These are phyloP conservation scores for Campodea augens DNA, from an alignment of 1,140 invertebrate genomes.

Conservation along the genomic window DNA sequence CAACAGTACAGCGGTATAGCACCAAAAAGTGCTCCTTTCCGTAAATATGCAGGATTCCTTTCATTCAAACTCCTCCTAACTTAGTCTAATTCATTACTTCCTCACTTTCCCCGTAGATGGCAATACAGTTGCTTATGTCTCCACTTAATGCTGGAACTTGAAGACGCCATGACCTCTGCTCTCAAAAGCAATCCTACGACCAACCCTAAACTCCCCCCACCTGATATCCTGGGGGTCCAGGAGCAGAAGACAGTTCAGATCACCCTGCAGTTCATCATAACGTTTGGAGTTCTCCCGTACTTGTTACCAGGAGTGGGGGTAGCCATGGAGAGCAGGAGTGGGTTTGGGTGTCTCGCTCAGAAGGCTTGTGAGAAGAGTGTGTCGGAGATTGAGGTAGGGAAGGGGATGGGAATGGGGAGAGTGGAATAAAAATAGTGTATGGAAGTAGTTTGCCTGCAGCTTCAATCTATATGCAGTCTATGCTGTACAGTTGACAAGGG, in stretches of 20 bases:
- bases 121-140: neutral
- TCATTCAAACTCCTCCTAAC: too few species aligned
- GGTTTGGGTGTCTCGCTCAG: conserved; percentile 6
- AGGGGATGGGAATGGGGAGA: too few species aligned
- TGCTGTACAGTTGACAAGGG: too few species aligned
- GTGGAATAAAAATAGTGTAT: too few species aligned
- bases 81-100: too few species aligned
- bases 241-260: conserved; percentile 22
- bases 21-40: too few species aligned
- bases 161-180: neutral
- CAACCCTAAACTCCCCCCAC: neutral
- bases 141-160: neutral
- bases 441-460: too few species aligned
- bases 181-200: neutral
- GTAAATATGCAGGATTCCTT: too few species aligned
- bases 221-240: conserved; percentile 21
- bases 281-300: conserved; percentile 39
- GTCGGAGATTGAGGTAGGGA: neutral
- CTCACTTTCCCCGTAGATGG: too few species aligned
- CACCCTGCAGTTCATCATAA: conserved; percentile 34
- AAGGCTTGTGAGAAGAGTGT: neutral
- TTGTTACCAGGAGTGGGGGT: conserved; percentile 43
- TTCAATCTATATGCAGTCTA: too few species aligned
- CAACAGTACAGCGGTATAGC: too few species aligned
- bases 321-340: conserved; percentile 25